Evolutionary conservation across 2,888 invertebrate species (phyloP), one percentile per base, ranked within the genome.

Genomic region (Agrochola lychnidis): DNA sequence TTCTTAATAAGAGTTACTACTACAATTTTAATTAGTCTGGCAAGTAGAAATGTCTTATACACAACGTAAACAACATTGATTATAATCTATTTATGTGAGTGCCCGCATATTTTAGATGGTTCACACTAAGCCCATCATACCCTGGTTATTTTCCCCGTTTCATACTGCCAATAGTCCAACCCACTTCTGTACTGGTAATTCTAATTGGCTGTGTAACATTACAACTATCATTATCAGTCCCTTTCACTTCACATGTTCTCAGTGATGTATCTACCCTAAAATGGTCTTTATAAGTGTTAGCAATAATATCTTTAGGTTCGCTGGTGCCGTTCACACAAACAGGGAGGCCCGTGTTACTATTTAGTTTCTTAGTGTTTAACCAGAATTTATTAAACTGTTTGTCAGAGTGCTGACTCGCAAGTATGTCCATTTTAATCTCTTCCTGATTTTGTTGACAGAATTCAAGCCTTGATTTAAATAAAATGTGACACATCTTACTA

Each of bases 1-100:
- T 45, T 64, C 45, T 45, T 45, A 25, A 64, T 16, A 4, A 64
- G 12, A 4, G 45, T 45, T 19, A 45, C n/a, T 25, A 45, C 45
- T 19, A 64, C 64, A 45, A 45, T 64, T 45, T 64, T 64, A 64
- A 64, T 64, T 45, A 64, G 64, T 30, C 4, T n/a, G 45, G 64
- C 64, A 45, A 64, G 45, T 45, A 45, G 45, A 2, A 19, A 10
- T 64, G 64, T 5, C 62, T 22, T 12, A 62, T 22, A 40, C 64
- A 64, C 10, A 64, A 40, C 9, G 64, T 45, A 5, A 19, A 64
- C 45, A 64, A 7, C n/a, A 63, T 63, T 14, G 63, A 12, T 14
- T 0, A 30, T 2, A 63, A 6, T 16, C 42, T 40, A 63, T 63
- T 63, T 63, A 63, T 63, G 63, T 63, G 63, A n/a, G 14, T 22